These are phyloP conservation scores for Zaprionus davidi DNA, from an alignment of 1,140 invertebrate genomes.

Conservation along the genomic window DNA sequence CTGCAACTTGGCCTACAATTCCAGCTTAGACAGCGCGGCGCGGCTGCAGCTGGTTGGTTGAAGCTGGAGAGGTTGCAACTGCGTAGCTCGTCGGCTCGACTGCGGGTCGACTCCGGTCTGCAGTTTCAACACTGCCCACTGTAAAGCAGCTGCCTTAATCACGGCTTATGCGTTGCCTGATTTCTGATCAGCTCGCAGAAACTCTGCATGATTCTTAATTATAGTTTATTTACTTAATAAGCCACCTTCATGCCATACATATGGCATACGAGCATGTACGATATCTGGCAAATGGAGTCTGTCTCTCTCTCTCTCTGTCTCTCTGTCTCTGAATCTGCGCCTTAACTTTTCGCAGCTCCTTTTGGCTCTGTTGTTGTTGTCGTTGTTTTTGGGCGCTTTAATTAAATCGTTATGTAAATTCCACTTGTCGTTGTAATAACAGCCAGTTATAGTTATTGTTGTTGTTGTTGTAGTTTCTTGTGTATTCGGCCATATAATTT, in stretches of 20 bases:
- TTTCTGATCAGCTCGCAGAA: constrained; percentile 34
- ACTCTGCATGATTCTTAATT: constrained; percentile 53
- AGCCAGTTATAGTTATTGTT: constrained; percentile 24
- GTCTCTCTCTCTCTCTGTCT: constrained; percentile 2
- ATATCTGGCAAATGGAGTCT: neutral
- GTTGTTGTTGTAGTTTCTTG: constrained; percentile 6
- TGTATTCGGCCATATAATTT: constrained; percentile 63
- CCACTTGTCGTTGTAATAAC: constrained; percentile 66
- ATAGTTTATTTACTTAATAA: constrained; percentile 77
- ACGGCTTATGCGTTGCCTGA: constrained; percentile 21
- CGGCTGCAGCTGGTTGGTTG: constrained; percentile 40
- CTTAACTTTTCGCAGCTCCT: constrained; percentile 73
- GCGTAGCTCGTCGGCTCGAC: neutral
- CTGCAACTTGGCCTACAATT: constrained; percentile 57
- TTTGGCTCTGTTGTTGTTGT: constrained; percentile 26
- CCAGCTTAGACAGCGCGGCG: constrained; percentile 67
- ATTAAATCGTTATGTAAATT: constrained; percentile 80
- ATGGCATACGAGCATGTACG: neutral
- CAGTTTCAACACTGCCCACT: constrained; percentile 30
- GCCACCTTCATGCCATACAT: constrained; percentile 47
- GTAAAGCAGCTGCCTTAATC: constrained; percentile 32
- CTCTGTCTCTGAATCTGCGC: constrained; percentile 45
- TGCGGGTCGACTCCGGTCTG: neutral
- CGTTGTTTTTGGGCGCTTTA: constrained; percentile 58
- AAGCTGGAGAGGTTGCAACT: constrained; percentile 22